Evolutionary conservation across 2,888 invertebrate genomes (phyloP).

Genomic region (Chrysomela aeneicollis): DNA sequence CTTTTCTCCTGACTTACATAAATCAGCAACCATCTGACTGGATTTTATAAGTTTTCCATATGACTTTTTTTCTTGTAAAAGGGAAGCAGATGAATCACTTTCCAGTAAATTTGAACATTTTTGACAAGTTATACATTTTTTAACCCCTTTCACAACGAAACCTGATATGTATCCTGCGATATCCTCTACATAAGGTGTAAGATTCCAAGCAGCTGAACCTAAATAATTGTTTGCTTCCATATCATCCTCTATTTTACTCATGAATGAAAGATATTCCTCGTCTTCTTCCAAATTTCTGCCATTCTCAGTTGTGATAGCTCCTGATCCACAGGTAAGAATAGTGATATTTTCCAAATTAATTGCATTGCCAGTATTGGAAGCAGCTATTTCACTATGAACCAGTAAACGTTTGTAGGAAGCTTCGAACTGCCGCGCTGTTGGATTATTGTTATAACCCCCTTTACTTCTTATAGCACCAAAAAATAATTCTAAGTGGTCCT

Average conservation of each 20-base stretch:
- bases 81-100: slow-evolving; percentile 20
- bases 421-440: slow-evolving; percentile 25
- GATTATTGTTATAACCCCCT: slow-evolving; percentile 29
- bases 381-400: slow-evolving; percentile 20
- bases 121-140: slow-evolving; percentile 24
- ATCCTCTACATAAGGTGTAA: slow-evolving; percentile 27
- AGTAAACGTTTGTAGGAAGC: slow-evolving; percentile 22
- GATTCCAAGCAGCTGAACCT: slow-evolving; percentile 15
- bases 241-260: background rate
- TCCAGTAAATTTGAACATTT: slow-evolving; percentile 24
- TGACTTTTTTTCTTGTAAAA: slow-evolving; percentile 28
- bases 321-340: slow-evolving; percentile 19
- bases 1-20: slow-evolving; percentile 22
- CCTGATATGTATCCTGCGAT: slow-evolving; percentile 31
- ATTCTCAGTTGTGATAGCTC: background rate
- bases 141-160: slow-evolving; percentile 31
- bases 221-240: background rate
- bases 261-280: background rate
- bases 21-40: slow-evolving; percentile 16
- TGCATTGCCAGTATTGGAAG: slow-evolving; percentile 25
- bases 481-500: slow-evolving; percentile 27
- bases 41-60: slow-evolving; percentile 27
- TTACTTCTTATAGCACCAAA: slow-evolving; percentile 26
- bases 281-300: background rate
- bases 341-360: slow-evolving; percentile 23